Evolutionary conservation across 2,113 vertebrate genomes (phyloP).

Genomic region (Bos javanicus): DNA sequence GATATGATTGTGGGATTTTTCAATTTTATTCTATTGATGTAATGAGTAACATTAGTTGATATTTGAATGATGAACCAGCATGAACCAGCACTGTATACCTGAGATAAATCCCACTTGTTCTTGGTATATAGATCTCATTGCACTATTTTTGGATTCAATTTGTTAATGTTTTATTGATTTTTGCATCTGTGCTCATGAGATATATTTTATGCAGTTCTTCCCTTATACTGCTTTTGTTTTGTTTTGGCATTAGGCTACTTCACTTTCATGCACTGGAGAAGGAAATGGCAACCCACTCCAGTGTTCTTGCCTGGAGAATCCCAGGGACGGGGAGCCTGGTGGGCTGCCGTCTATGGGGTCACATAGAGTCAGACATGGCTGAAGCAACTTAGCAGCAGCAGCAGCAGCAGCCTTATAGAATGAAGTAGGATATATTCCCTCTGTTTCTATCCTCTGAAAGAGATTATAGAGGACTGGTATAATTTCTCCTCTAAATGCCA

Average conservation of each 20-base stretch:
- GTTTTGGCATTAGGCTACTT: not conserved
- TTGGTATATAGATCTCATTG: not conserved
- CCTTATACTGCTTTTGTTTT: not conserved
- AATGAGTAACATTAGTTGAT: not conserved
- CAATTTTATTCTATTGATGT: not conserved
- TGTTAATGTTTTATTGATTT: not conserved
- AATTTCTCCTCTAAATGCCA: not conserved
- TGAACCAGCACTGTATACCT: not conserved
- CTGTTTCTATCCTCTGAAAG: not conserved
- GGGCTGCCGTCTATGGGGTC: too few species aligned
- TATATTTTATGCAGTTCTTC: not conserved
- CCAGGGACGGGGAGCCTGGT: too few species aligned
- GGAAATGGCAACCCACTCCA: too few species aligned
- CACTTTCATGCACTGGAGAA: too few species aligned
- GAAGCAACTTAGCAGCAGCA: too few species aligned
- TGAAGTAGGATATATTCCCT: not conserved
- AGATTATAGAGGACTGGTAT: not conserved
- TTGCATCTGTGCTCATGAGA: not conserved
- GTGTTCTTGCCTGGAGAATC: too few species aligned
- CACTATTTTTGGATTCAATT: not conserved
- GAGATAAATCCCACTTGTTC: not conserved
- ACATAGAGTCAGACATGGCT: rapidly evolving
- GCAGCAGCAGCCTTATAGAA: not conserved
- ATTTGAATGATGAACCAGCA: not conserved
- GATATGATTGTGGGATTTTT: not conserved